A percentile compares a stretch with the other conserved stretches of the same genome.
These are phyloP conservation scores for Lithophane socia DNA, from an alignment of 2,888 invertebrate genomes.

Conservation along the genomic window DNA sequence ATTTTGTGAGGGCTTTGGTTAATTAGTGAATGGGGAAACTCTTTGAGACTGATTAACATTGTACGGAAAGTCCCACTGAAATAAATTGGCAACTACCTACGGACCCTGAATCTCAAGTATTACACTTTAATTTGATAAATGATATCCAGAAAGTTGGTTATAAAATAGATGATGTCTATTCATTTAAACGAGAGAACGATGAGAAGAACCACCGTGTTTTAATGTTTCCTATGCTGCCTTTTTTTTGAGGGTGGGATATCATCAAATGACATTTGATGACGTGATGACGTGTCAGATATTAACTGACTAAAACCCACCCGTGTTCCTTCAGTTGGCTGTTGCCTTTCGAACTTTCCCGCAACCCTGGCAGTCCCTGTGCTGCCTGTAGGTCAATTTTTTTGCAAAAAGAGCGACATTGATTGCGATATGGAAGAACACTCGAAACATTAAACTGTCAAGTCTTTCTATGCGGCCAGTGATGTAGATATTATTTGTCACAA, in stretches of 20 bases:
- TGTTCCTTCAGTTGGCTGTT: no score
- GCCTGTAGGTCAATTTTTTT: background rate
- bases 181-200: no score
- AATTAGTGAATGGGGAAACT: constrained; percentile 10
- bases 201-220: background rate
- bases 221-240: background rate
- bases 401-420: background rate
- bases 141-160: background rate
- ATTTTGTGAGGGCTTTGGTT: background rate
- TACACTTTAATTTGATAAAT: background rate
- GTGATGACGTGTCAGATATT: no score
- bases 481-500: background rate
- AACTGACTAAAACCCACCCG: no score
- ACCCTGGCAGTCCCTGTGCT: no score
- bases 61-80: background rate
- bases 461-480: background rate
- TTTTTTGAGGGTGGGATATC: no score
- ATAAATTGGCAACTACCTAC: background rate
- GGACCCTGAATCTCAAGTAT: background rate
- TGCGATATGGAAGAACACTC: background rate
- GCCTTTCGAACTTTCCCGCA: no score
- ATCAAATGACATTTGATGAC: no score
- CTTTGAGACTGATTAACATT: background rate
- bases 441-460: background rate
- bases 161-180: background rate